Evolutionary conservation across 2,113 vertebrate genomes (phyloP).

Genomic region (Puma concolor): DNA sequence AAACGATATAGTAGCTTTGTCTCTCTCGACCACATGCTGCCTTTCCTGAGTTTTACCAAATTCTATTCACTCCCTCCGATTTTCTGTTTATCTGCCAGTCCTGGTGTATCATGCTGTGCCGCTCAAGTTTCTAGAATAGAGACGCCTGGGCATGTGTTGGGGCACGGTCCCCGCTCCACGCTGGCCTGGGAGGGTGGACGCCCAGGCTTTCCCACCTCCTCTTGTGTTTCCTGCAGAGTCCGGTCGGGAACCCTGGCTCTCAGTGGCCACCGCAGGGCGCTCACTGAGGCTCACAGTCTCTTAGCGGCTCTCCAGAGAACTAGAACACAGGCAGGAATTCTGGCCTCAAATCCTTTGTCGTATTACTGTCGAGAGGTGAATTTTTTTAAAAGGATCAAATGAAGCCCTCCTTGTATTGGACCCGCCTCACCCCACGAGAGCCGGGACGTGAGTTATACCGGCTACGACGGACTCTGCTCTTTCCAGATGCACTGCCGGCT

Average conservation of each 20-base stretch:
- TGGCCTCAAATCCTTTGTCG: neutral
- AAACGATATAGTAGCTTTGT: neutral
- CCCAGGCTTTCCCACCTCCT: neutral
- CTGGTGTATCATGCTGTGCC: neutral
- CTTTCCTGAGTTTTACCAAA: neutral
- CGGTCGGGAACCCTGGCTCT: neutral
- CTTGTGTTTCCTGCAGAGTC: neutral
- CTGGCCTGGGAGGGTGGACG: neutral
- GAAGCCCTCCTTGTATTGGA: neutral
- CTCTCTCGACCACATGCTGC: neutral
- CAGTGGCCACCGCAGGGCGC: accelerated
- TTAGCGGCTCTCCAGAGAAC: neutral
- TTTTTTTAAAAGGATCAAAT: accelerated
- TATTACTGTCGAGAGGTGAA: neutral
- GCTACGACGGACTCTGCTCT: accelerated
- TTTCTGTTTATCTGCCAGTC: no score
- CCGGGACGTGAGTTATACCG: accelerated
- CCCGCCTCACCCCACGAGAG: accelerated
- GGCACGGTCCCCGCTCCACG: accelerated
- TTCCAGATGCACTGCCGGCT: neutral
- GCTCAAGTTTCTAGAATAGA: no score
- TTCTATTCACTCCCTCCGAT: neutral
- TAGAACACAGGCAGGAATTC: accelerated
- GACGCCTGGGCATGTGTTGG: neutral
- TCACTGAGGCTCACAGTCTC: neutral